A percentile compares a stretch with the other conserved stretches of the same genome.
Evolutionary conservation across 2,113 vertebrate genomes (phyloP).

Genomic region (Etheostoma cragini): DNA sequence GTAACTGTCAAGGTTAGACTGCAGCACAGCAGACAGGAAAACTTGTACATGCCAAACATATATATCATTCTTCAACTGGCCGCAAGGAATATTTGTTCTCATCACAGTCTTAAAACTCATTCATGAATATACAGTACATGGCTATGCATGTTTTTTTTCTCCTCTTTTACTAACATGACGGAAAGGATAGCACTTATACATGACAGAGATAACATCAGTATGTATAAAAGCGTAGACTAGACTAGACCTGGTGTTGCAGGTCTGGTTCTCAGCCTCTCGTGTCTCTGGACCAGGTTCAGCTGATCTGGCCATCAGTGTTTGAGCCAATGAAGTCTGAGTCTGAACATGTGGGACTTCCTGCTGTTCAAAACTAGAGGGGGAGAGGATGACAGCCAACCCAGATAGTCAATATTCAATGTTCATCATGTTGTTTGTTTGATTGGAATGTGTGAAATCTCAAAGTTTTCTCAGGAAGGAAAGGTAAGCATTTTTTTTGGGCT

Average conservation of each 20-base stretch:
- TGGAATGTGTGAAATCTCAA: slow-evolving; percentile 9
- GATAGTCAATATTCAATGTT: slow-evolving; percentile 4
- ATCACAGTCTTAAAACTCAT: slow-evolving; percentile 15
- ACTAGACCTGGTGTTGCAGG: background rate
- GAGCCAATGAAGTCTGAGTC: slow-evolving; percentile 39
- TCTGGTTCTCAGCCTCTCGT: background rate
- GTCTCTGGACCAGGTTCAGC: slow-evolving; percentile 29
- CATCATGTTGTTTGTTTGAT: background rate
- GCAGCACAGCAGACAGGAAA: slow-evolving; percentile 35
- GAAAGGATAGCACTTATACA: background rate
- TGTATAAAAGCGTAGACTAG: background rate
- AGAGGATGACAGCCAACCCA: slow-evolving; percentile 8
- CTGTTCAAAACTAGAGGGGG: slow-evolving; percentile 20
- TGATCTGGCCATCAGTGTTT: slow-evolving; percentile 23
- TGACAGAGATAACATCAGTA: background rate
- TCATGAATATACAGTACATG: slow-evolving; percentile 1
- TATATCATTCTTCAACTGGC: slow-evolving; percentile 30
- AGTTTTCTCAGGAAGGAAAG: slow-evolving; percentile 19
- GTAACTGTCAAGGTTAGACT: slow-evolving; percentile 77
- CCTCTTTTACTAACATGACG: background rate
- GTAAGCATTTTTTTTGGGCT: slow-evolving; percentile 37
- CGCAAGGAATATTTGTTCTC: slow-evolving; percentile 30
- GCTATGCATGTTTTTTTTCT: background rate
- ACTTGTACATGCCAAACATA: slow-evolving; percentile 57
- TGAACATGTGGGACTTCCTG: slow-evolving; percentile 56